These are phyloP conservation scores for Ursus arctos DNA, from an alignment of 2,113 vertebrate genomes.

Conservation along the genomic window DNA sequence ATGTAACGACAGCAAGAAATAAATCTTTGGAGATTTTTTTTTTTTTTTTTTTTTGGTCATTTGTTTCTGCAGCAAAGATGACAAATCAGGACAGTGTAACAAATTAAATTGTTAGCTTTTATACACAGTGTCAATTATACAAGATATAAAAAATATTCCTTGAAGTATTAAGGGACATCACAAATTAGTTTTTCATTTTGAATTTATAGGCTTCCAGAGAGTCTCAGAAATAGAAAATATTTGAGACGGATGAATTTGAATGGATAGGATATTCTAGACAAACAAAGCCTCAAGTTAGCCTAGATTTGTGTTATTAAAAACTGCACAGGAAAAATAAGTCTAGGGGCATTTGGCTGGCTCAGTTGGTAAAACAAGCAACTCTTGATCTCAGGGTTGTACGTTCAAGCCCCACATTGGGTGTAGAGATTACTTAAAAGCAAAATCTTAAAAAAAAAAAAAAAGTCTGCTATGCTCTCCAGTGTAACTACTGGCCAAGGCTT, in stretches of 20 bases:
- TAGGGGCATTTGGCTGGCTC: not conserved
- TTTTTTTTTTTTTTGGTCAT: not conserved
- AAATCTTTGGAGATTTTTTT: not conserved
- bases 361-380: not conserved
- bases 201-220: not conserved
- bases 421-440: not conserved
- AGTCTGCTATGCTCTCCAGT: not conserved
- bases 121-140: not conserved
- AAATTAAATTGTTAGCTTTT: not conserved
- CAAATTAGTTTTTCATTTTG: not conserved
- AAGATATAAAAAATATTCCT: not conserved
- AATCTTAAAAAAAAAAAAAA: not conserved
- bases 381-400: not conserved
- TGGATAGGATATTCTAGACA: not conserved
- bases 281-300: not conserved
- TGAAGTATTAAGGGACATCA: not conserved
- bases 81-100: not conserved
- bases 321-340: not conserved
- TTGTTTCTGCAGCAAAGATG: not conserved
- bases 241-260: not conserved
- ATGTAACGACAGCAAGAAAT: not conserved
- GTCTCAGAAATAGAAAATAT: not conserved
- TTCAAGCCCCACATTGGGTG: not conserved
- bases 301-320: not conserved
- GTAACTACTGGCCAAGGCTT: not conserved